Conservation (phyloP, 1,140 invertebrate genomes). For the Phenacoccus solenopsis region DNA sequence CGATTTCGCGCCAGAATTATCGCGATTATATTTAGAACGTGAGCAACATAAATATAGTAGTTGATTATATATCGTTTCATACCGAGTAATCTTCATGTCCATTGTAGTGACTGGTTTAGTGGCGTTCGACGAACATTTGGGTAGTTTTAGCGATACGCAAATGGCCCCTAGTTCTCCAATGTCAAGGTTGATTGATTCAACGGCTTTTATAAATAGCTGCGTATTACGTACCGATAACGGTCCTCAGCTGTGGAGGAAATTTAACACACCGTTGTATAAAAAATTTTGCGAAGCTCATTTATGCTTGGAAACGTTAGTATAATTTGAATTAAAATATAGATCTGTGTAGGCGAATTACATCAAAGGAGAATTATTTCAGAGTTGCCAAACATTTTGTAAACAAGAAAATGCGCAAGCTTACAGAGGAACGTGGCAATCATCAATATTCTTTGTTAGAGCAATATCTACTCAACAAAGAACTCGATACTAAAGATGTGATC, state of each 20-base stretch:
- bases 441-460: slow-evolving; percentile 44
- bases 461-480: slow-evolving; percentile 48
- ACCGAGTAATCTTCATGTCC: slow-evolving; percentile 22
- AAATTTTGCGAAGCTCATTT: slow-evolving; percentile 52
- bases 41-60: slow-evolving; percentile 31
- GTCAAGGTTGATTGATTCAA: slow-evolving; percentile 53
- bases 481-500: slow-evolving; percentile 63
- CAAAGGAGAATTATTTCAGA: slow-evolving; percentile 40
- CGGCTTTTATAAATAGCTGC: slow-evolving; percentile 52
- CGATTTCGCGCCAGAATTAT: slow-evolving; percentile 57
- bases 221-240: slow-evolving; percentile 65
- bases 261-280: slow-evolving; percentile 58
- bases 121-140: slow-evolving; percentile 49
- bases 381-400: slow-evolving; percentile 53
- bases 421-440: slow-evolving; percentile 24
- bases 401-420: slow-evolving; percentile 40
- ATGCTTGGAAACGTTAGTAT: slow-evolving; percentile 61
- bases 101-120: slow-evolving; percentile 54
- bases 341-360: too few species aligned
- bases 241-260: slow-evolving; percentile 51
- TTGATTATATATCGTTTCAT: background rate
- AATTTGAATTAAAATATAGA: too few species aligned
- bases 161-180: slow-evolving; percentile 44
- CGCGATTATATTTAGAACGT: slow-evolving; percentile 67
- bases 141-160: slow-evolving; percentile 48